Evolutionary conservation across 2,888 invertebrate species (phyloP), one percentile per base, ranked within the genome.

Genomic region (Chloroclysta siterata): DNA sequence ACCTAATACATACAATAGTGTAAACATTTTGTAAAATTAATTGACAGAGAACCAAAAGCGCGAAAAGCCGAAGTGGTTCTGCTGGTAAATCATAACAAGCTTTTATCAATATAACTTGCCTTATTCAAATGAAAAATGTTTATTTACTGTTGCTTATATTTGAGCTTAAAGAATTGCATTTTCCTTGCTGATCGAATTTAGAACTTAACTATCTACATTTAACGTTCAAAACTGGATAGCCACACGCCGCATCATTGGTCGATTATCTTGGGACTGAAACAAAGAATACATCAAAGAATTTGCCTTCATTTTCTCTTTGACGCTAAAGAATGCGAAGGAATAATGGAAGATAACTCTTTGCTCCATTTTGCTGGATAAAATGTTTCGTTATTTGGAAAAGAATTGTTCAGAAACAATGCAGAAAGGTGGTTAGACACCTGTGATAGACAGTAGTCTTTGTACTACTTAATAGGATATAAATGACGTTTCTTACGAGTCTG

Each of bases 211-310:
- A n/a, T 33, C 13, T n/a, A 22, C 15, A 17, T 14, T 33, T 58
- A 51, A 6, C 33, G 57, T 29, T 51, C 42, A 50, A 33, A 51
- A 51, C 17, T 13, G 7, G 5, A 29, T 58, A 11, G 13, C 28
- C 1, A 39, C 8, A 39, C 14, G 15, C 48, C 7, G 17, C 48
- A 41, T 39, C 48, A 56, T 39, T 39, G 48, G 47, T 46, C 46
- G 46, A 54, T 55, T 55, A 55, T 47, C 48, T 41, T 29, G 48
- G 41, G 48, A 28, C 62, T 68, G 58, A 76, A 72, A 61, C 60
- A 67, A 67, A 70, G 68, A 67, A 75, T 76, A 73, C 70, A 73
- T 72, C 72, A 66, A 58, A 68, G 65, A 64, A 68, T 67, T 65
- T 65, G 57, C 71, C 69, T 73, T 71, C 60, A 59, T 66, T 66